Percentiles rank a stretch among this genome's conserved stretches.
These are phyloP conservation scores for Parapsyche elsis DNA, from an alignment of 1,140 invertebrate species.

Conservation along the genomic window DNA sequence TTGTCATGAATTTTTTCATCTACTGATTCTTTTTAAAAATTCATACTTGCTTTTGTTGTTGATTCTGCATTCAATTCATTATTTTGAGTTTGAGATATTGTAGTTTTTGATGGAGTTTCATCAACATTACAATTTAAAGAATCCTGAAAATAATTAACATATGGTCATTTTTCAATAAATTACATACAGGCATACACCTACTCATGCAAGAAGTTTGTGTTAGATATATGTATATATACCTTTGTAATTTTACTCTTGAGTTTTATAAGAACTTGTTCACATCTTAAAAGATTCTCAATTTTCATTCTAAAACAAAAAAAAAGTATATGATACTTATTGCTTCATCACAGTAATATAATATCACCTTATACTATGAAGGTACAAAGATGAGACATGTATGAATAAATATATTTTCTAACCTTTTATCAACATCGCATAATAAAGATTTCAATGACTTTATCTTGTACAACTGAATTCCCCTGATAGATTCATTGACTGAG, in stretches of 20 bases:
- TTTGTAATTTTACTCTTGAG: conserved; percentile 30
- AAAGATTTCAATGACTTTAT: conserved; percentile 38
- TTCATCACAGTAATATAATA: not conserved
- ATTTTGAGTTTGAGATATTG: not conserved
- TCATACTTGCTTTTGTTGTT: not conserved
- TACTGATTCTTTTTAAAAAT: conserved; percentile 24
- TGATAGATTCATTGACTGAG: conserved; percentile 9
- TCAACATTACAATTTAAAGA: not conserved
- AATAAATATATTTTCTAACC: conserved; percentile 27
- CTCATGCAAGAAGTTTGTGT: too few species aligned
- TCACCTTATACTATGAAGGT: not conserved
- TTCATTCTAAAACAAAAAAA: conserved; percentile 35
- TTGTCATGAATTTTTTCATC: not conserved
- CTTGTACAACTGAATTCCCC: conserved; percentile 37
- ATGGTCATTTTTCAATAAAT: not conserved
- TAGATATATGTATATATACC: conserved; percentile 25
- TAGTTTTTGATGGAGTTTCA: not conserved
- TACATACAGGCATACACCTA: too few species aligned
- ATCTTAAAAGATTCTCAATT: conserved; percentile 40
- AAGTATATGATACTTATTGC: not conserved
- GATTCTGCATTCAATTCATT: not conserved
- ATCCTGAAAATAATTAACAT: not conserved
- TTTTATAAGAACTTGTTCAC: conserved; percentile 38
- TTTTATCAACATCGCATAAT: conserved; percentile 26
- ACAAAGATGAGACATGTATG: not conserved